Base-by-base conservation (phyloP, 1,140 invertebrate species). In the Drosophila pandora region DNA sequence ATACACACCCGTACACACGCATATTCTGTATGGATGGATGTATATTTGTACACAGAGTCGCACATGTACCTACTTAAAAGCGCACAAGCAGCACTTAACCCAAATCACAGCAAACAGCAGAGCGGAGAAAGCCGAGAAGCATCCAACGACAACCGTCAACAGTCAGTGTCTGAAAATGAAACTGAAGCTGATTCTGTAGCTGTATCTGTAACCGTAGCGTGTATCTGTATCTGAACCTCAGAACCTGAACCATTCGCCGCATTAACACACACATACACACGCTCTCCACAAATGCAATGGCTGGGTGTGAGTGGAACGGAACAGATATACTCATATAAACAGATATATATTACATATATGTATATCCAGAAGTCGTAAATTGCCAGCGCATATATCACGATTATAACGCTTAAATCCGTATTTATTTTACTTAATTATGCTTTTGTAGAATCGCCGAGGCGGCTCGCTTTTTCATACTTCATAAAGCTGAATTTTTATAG, bases 401-500 rank as follows among this genome's bases (percentile, higher is more conserved):
- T 88, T 88, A 88, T 76, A 74, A 43, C 74, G 60, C 78, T 81
- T 76, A 83, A 73, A 68, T 57, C 80, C 59, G 61, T 76, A 82
- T 88, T 87, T 87, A 82, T 87, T 82, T 87, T 79, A 85, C 82
- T 82, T 87, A 65, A 82, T 87, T 87, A 82, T 87, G 68, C 47
- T 68, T 52, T 23, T 52, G 45, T 43, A 48, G 32, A 54, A 48
- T 45, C 47, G 21, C 43, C 49, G 9, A 50, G 45, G 34, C 32
- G 43, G 34, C 59, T 37, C 67, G 17, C 54, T 23, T 17, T 55
- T 37, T 34, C 45, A 37, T 60, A 30, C 57, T 47, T 37, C 32
- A 68, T 17, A 48, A 39, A 39, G 30, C 43, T 47, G 13, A 25
- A 39, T 56, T 49, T 57, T 57, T 48, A 41, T 69, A 25, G 65